phyloP scores from a whole-genome alignment of 2,113 vertebrate species.

The Scomber japonicus region DNA sequence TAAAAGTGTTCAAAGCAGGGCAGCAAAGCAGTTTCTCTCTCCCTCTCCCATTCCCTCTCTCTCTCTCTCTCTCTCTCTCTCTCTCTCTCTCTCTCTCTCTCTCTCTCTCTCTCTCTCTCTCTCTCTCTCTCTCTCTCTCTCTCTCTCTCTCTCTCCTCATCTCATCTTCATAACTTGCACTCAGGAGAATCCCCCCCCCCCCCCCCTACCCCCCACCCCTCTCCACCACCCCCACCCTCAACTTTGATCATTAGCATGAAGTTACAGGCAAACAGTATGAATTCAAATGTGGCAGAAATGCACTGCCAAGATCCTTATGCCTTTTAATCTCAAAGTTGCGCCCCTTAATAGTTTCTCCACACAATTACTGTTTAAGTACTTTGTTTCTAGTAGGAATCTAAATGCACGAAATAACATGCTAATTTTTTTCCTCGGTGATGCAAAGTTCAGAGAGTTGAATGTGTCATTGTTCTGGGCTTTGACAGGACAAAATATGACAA shows the following conservation, averaged over 20 bases:
- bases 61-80: constrained; percentile 56
- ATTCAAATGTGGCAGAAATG: constrained; percentile 81
- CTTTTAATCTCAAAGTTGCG: constrained; percentile 70
- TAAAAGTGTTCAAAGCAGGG: constrained; percentile 93
- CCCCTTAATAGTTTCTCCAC: constrained; percentile 50
- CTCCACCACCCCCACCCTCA: constrained; percentile 11
- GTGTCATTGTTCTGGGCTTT: constrained; percentile 56
- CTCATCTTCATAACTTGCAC: constrained; percentile 86
- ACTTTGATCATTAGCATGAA: constrained; percentile 88
- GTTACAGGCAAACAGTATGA: constrained; percentile 80
- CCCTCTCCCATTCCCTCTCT: constrained; percentile 23
- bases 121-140: constrained; percentile 46
- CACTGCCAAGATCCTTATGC: constrained; percentile 60
- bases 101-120: constrained; percentile 55
- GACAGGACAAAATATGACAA: constrained; percentile 79
- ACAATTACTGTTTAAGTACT: constrained; percentile 28
- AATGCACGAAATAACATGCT: constrained; percentile 1
- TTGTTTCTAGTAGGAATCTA: constrained; percentile 3
- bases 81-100: constrained; percentile 70
- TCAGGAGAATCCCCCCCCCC: constrained; percentile 80
- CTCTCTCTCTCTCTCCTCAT: constrained; percentile 78
- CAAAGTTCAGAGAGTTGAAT: constrained; percentile 51
- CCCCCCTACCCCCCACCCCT: background rate
- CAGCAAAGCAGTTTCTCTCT: constrained; percentile 82
- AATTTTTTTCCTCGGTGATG: constrained; percentile 24